These are phyloP conservation scores for Ceramica pisi DNA, from an alignment of 2,888 invertebrate species.

Conservation along the genomic window DNA sequence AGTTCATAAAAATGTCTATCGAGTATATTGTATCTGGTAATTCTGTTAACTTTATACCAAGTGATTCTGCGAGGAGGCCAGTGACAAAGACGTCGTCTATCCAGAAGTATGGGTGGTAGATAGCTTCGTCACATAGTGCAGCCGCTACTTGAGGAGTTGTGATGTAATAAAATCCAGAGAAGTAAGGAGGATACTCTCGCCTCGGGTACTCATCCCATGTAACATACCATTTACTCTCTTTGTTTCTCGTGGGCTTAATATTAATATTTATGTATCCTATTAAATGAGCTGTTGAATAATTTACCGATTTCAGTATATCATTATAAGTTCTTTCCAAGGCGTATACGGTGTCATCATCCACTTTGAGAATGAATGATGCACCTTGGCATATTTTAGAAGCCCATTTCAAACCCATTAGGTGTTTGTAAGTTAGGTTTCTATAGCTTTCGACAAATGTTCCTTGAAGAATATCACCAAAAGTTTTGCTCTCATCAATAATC, in stretches of 20 bases:
- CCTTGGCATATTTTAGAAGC: slow-evolving; percentile 91
- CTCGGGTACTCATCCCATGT: slow-evolving; percentile 92
- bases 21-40: slow-evolving; percentile 74
- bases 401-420: slow-evolving; percentile 95
- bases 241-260: slow-evolving; percentile 92
- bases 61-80: slow-evolving; percentile 93
- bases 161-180: slow-evolving; percentile 96
- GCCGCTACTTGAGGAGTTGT: slow-evolving; percentile 92
- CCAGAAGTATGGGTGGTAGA: slow-evolving; percentile 94
- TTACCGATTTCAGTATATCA: slow-evolving; percentile 68
- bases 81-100: slow-evolving; percentile 97
- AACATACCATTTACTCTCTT: slow-evolving; percentile 95
- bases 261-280: slow-evolving; percentile 93
- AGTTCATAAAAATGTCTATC: no score
- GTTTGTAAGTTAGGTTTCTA: slow-evolving; percentile 95
- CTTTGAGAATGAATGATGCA: slow-evolving; percentile 83
- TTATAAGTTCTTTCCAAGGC: slow-evolving; percentile 91
- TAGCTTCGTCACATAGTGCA: slow-evolving; percentile 90
- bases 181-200: slow-evolving; percentile 93
- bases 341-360: slow-evolving; percentile 89
- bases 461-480: slow-evolving; percentile 93
- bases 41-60: slow-evolving; percentile 90
- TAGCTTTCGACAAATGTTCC: slow-evolving; percentile 95
- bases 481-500: slow-evolving; percentile 91
- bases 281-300: slow-evolving; percentile 76